Conservation (phyloP, 2,113 vertebrate species). For the Amblyornis subalaris region DNA sequence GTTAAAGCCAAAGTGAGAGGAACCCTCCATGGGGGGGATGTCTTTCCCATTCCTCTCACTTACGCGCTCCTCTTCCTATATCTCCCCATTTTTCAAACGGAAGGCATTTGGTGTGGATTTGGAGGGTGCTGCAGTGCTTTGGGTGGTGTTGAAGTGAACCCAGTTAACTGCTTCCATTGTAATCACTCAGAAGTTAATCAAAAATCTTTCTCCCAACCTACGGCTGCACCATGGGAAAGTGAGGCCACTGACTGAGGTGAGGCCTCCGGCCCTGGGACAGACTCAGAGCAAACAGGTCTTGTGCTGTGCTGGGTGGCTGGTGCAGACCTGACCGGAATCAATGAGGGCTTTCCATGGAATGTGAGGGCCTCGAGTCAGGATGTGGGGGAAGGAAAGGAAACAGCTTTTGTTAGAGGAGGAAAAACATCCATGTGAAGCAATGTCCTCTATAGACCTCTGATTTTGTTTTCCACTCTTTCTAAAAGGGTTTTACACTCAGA, state of each 20-base stretch:
- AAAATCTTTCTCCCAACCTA: not conserved
- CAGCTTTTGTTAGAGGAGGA: not conserved
- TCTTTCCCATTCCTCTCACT: not conserved
- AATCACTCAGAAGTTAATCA: not conserved
- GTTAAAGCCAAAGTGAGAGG: rapidly evolving
- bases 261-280: no score
- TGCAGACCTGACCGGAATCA: not conserved
- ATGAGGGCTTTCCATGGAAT: no score
- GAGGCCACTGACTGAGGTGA: not conserved
- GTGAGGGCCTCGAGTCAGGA: not conserved
- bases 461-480: not conserved
- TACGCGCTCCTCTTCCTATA: not conserved
- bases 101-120: not conserved
- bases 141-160: not conserved
- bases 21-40: not conserved
- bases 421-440: not conserved
- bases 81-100: not conserved
- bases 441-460: not conserved
- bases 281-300: no score
- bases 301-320: not conserved
- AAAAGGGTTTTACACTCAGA: not conserved
- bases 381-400: not conserved
- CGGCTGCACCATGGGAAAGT: not conserved
- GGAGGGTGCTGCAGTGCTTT: not conserved
- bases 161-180: not conserved